phyloP scores from a whole-genome alignment of 1,140 invertebrate genomes.

The Tyrophagus putrescentiae region DNA sequence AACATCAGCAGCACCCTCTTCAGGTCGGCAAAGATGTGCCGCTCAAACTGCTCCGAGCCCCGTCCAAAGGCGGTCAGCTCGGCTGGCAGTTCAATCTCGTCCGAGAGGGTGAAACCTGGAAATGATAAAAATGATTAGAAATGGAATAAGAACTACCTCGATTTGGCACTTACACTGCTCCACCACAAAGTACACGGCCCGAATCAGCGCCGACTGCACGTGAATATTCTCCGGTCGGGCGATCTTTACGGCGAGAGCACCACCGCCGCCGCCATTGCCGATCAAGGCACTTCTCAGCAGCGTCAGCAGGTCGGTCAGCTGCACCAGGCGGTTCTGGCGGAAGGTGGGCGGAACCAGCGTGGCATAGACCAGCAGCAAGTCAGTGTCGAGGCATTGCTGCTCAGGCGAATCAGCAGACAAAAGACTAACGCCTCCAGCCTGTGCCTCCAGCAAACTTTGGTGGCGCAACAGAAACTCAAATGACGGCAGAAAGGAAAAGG shows the following conservation, averaged over 20 bases:
- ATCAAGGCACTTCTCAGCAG: not conserved
- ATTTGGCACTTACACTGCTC: conserved; percentile 6
- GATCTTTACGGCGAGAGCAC: not conserved
- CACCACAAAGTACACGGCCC: not conserved
- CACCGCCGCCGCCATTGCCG: too few species aligned
- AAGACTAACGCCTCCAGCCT: not conserved
- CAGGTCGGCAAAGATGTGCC: not conserved
- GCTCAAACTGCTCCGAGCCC: not conserved
- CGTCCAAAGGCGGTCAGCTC: not conserved
- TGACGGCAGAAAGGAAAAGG: not conserved
- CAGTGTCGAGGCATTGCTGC: not conserved
- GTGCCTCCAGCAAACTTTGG: not conserved
- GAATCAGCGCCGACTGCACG: not conserved
- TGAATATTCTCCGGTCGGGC: not conserved
- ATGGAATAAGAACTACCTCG: too few species aligned
- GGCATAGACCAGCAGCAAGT: not conserved
- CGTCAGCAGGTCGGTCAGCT: not conserved
- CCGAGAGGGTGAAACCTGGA: not conserved
- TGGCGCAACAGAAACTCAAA: not conserved
- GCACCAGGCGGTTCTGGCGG: not conserved
- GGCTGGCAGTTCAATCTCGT: not conserved
- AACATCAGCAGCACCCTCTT: not conserved
- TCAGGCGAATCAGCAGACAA: not conserved
- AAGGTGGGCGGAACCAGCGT: not conserved
- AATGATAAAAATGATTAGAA: too few species aligned